Base-by-base conservation (phyloP, 2,113 vertebrate genomes). In the Ctenomys sociabilis region DNA sequence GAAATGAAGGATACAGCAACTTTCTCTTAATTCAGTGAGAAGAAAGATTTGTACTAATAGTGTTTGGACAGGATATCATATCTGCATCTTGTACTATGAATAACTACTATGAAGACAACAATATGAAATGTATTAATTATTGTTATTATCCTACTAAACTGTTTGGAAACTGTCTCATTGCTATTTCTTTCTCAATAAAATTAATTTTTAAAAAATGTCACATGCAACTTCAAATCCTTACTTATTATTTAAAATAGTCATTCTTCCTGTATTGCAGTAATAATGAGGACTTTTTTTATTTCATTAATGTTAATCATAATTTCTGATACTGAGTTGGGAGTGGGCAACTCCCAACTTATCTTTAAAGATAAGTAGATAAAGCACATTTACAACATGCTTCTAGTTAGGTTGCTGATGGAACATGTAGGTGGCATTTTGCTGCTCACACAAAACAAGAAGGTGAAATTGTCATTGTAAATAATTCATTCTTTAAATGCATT, bases 401-500 rank as follows among this genome's bases (percentile, higher is more conserved):
- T 75, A 82, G 73, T 49, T 87, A 96, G 40, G 43, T 22, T 63
- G 59, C 12, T 21, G 32, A 54, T 45, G 83, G 24, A 3, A 40
- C 2, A 8, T 35, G 21, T 32, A 92, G 77, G 30, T 49, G 89
- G 35, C 52, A 86, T 88, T n/a, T 59, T 35, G 1, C 35, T 85
- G 70, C 0, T 49, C 93, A 2, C 1, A 7, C 37, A 93, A 92
- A 57, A 21, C 37, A 40, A 3, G 40, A 95, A 92, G 13, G 52
- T 90, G 96, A 95, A 93, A 66, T 85, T 87, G 52, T 94, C 66
- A 75, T 30, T 91, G 21, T 40, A 32, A 94, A 96, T 37, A 57
- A 14, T 97, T 66, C 28, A 64, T 88, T 90, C 43, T 94, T 97
- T 28, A 26, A 94, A 24, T 17, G 57, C 11, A 30, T 95, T 93